Conservation (phyloP, 2,113 vertebrate species). For the Sakesphorus luctuosus region DNA sequence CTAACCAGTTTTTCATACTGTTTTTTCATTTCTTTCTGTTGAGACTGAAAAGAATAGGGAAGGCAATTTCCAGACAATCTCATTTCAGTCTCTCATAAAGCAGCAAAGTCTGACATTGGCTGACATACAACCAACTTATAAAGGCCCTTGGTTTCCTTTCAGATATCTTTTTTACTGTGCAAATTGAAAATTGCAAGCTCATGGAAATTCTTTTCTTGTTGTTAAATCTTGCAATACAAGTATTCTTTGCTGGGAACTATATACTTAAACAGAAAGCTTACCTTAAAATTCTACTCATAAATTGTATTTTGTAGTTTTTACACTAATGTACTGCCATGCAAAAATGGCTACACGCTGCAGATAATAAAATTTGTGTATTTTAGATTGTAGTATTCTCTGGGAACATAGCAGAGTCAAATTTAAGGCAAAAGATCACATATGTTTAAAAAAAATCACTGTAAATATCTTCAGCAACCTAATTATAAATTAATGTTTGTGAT, state of each 20-base stretch:
- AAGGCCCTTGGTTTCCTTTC: not conserved
- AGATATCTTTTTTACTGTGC: not conserved
- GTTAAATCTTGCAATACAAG: not conserved
- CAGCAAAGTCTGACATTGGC: not conserved
- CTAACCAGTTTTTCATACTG: not conserved
- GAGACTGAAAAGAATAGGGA: slow-evolving; percentile 2
- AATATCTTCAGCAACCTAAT: not conserved
- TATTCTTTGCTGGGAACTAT: not conserved
- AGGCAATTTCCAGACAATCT: slow-evolving; percentile 23
- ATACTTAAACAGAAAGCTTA: not conserved
- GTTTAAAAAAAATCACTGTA: not conserved
- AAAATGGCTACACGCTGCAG: not conserved
- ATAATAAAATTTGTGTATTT: not conserved
- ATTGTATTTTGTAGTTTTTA: not conserved
- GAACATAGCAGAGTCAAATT: not conserved
- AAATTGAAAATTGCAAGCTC: slow-evolving; percentile 2
- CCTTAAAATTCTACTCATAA: not conserved
- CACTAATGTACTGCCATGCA: fast-evolving
- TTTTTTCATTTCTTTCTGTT: not conserved
- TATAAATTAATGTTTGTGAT: not conserved
- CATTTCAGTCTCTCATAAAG: slow-evolving; percentile 18
- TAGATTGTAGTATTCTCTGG: not conserved
- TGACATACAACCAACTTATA: not conserved
- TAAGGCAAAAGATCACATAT: not conserved
- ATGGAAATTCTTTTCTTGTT: not conserved